Evolutionary conservation across 2,797 vertebrate genomes (phyloP), one percentile per base, ranked within the genome.

Genomic region (Hydrocynus forskahlii): DNA sequence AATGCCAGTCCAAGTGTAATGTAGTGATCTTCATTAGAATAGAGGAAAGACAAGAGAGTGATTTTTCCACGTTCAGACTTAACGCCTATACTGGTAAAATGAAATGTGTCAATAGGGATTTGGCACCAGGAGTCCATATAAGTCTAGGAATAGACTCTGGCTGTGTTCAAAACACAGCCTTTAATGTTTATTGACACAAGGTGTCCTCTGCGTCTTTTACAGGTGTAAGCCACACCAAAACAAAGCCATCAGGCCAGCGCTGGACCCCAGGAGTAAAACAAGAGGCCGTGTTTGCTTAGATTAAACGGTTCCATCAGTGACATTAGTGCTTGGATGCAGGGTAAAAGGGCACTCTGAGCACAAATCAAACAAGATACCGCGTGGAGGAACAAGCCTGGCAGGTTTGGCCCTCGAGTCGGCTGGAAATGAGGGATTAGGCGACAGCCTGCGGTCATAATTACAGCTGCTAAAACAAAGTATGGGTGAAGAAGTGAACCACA

Each of bases 281-380:
- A 50, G 66, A 59, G 21, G 29, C 50, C 76, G 14, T 81, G 78
- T 86, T 83, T 83, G 72, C 72, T 73, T 29, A 75, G 50, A 54
- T 19, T 69, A 81, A 84, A 63, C 73, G 73, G 50, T 23, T 79
- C 48, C 45, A 63, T 52, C 73, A 69, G 54, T 23, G 70, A 29
- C 70, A 62, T 69, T 54, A 45, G 60, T 67, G 75, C 57, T 62
- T 68, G 64, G 54, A 77, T 45, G 59, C 35, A 78, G 48, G 66
- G 38, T 76, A 50, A 79, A 84, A 77, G 64, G 13, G 17, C 57
- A n/a, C 55, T 25, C 67, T 7, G 29, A 54, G 25, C 40, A 38
- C 57, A 73, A 70, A 73, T 62, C 79, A 87, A 89, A 87, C 84
- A 80, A 81, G 86, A 86, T 79, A 73, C 83, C 54, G 64, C 10